Percentiles rank a stretch among this genome's conserved stretches.
Evolutionary conservation across 2,888 invertebrate species (phyloP).

Genomic region (Lissocephala sabroskyi): DNA sequence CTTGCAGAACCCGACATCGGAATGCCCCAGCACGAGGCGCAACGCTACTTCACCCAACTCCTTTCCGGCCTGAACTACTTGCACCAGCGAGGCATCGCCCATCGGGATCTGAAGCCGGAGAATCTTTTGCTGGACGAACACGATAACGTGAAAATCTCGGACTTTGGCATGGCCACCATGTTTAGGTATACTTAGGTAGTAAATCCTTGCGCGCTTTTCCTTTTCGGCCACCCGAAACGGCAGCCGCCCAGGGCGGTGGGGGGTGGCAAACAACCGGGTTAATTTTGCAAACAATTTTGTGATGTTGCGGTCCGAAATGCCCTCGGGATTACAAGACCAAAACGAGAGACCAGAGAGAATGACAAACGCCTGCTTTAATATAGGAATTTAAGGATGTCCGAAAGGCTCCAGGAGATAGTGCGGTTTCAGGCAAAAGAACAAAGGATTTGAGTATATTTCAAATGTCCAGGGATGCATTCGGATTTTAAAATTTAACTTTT

Average conservation of each 20-base stretch:
- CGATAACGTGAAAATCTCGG: slow-evolving; percentile 93
- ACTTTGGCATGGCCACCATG: slow-evolving; percentile 97
- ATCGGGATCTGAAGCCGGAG: slow-evolving; percentile 97
- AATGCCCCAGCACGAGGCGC: slow-evolving; percentile 85
- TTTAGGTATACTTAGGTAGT: slow-evolving; percentile 77
- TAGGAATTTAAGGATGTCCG: too few relatives aligned
- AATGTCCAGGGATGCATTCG: too few relatives aligned
- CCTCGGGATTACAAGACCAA: slow-evolving; percentile 4
- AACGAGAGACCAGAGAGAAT: too few relatives aligned
- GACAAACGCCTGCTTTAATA: too few relatives aligned
- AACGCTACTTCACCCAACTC: slow-evolving; percentile 90
- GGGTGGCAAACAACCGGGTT: slow-evolving; percentile 20
- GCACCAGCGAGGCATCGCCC: slow-evolving; percentile 90
- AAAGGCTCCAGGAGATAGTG: too few relatives aligned
- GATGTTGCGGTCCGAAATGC: not conserved
- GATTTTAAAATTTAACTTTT: too few relatives aligned
- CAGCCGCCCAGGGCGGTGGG: not conserved
- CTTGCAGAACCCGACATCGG: slow-evolving; percentile 92
- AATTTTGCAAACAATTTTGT: slow-evolving; percentile 7
- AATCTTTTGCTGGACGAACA: slow-evolving; percentile 90
- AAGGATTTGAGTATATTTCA: too few relatives aligned
- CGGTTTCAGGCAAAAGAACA: too few relatives aligned
- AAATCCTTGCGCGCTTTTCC: slow-evolving; percentile 23
- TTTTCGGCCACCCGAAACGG: not conserved
- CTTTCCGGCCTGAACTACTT: slow-evolving; percentile 90